Evolutionary conservation across 2,113 vertebrate species (phyloP), one percentile per base, ranked within the genome.

Genomic region (Apodemus speciosus): DNA sequence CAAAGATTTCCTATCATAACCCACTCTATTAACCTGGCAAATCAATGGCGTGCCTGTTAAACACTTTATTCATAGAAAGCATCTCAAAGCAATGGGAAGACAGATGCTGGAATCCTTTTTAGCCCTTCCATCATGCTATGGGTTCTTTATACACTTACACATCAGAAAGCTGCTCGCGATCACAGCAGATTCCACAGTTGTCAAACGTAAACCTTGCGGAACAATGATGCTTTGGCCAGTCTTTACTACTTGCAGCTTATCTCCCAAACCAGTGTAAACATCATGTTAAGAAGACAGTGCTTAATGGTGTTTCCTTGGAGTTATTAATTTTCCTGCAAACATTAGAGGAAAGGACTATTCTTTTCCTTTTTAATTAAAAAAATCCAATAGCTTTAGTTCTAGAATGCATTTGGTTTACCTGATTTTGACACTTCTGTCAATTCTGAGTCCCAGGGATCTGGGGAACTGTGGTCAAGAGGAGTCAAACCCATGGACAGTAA

Each of bases 381-480:
- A 91, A 80, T 64, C 43, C 90, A 91, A 79, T 95, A 71, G 1
- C 40, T 79, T 86, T 94, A 30, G 23, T n/a, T 88, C 9, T 86
- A 73, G 15, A 86, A 85, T 30, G 25, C 35, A 23, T 89, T 85
- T 94, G 15, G 6, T 68, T 92, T 62, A 23, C 68, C 53, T 62
- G 40, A 85, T 58, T 69, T 83, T 83, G 16, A 49, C 20, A 64
- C 10, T 58, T 85, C 62, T n/a, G 32, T 58, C 90, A 86, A 62
- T 3, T 89, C 32, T 87, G 64, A 11, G 81, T 43, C 46, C 6
- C 10, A 95, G 21, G 18, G 10, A 25, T 72, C 53, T 73, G 56
- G n/a, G 21, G 7, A 75, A 2, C 9, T 66, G 58, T 32, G 43
- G 68, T 46, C 80, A 8, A 91, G 18, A 77, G 49, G 53, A 25